Evolutionary conservation across 2,797 vertebrate genomes (phyloP).

Genomic region (Hoplostethus atlanticus): DNA sequence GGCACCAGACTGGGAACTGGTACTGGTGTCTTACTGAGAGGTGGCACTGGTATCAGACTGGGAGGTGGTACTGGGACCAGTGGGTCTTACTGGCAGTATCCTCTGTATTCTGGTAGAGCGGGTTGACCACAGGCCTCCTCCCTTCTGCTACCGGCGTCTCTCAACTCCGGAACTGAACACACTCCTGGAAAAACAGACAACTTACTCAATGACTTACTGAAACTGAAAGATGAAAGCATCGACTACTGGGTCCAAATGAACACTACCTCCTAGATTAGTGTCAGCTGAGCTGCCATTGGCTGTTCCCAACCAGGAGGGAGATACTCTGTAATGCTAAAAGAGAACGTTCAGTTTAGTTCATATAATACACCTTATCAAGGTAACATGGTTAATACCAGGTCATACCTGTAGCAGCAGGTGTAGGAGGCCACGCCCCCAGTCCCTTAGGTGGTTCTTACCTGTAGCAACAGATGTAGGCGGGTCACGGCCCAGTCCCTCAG

Average conservation of each 20-base stretch:
- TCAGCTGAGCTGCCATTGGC: constrained; percentile 22
- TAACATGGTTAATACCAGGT: too few species aligned
- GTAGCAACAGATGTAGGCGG: constrained; percentile 79
- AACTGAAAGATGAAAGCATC: neutral
- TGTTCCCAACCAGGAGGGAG: constrained; percentile 60
- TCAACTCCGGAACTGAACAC: constrained; percentile 80
- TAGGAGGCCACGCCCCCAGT: too few species aligned
- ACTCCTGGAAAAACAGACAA: constrained; percentile 48
- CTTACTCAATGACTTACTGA: neutral
- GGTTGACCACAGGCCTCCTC: constrained; percentile 78
- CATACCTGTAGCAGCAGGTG: too few species aligned
- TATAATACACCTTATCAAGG: too few species aligned
- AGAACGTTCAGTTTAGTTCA: neutral
- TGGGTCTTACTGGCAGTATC: constrained; percentile 78
- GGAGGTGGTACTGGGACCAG: neutral
- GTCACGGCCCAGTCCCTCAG: constrained; percentile 85
- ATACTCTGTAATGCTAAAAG: constrained; percentile 70
- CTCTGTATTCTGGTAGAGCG: constrained; percentile 49
- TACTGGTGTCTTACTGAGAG: neutral
- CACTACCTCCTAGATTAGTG: constrained; percentile 51
- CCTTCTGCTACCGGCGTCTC: constrained; percentile 51
- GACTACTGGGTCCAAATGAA: neutral
- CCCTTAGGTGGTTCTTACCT: constrained; percentile 61
- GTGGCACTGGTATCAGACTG: neutral
- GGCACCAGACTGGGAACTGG: neutral